Base-by-base conservation (phyloP, 2,797 vertebrate species). In the Pipistrellus kuhlii region DNA sequence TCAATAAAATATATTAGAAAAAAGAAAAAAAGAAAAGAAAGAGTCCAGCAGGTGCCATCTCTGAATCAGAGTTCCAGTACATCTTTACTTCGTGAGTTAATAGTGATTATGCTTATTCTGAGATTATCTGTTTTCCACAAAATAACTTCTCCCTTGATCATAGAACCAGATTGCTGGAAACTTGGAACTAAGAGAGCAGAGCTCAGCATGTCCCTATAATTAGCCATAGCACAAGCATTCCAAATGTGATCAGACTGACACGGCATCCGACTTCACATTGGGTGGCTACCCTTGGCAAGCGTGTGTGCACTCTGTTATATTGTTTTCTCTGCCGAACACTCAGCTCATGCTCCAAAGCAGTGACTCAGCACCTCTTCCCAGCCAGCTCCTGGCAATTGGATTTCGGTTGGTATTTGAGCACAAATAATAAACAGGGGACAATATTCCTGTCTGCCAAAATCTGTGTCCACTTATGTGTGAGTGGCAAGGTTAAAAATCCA, bases 381-480 rank as follows among this genome's bases (percentile, higher is more conserved):
- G 9, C 21, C 23, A 91, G 46, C 8, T 25, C 41, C 68, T 59
- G 53, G 72, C 13, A 82, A 77, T 30, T 62, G 11, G 35, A 88
- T 85, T 93, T 69, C 91, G 73, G 85, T 78, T 9, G 12, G 48
- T 93, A 76, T 85, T 84, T 85, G 41, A 81, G 23, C 66, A 75
- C 38, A 62, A 66, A 93, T 72, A 92, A 69, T 85, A 92, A 57
- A 18, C 44, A 88, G 27, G 14, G 25, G 23, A 69, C 8, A 44
- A 30, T 13, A 76, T 71, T 51, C 25, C 75, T 88, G 10, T 66
- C 14, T 51, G 44, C 64, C 12, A 90, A 76, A 85, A 46, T 11
- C 23, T 68, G 23, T 41, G 32, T 72, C 32, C 85, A 62, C 25
- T 46, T 71, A 72, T 80, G 41, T 84, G 17, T n/a, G 59, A 82